Evolutionary conservation across 2,888 invertebrate species (phyloP).

Genomic region (Melanchra persicariae): DNA sequence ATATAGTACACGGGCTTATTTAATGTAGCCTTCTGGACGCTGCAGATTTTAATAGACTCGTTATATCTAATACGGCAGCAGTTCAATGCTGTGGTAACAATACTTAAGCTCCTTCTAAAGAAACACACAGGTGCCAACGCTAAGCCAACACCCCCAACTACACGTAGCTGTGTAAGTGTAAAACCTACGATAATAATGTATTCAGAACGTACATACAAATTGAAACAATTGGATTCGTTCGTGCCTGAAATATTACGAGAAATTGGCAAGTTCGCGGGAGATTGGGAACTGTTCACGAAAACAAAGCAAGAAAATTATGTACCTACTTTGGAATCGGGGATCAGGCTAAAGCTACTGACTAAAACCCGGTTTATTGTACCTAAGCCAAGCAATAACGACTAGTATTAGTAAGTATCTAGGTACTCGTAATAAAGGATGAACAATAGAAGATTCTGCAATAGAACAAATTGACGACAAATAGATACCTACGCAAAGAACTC

Average conservation of each 20-base stretch:
- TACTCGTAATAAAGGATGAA: not conserved
- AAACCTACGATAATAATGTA: conserved; percentile 66
- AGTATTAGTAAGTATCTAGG: not conserved
- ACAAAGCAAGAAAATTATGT: conserved; percentile 31
- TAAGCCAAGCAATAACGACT: not conserved
- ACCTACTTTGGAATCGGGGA: conserved; percentile 16
- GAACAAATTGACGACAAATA: not conserved
- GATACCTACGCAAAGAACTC: not conserved
- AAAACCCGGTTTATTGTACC: not conserved
- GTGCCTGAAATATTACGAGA: conserved; percentile 63
- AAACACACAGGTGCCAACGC: conserved; percentile 37
- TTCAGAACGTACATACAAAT: conserved; percentile 66
- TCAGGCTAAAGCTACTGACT: not conserved
- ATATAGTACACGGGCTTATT: not conserved
- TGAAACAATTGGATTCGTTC: conserved; percentile 68
- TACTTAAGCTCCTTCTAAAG: conserved; percentile 26
- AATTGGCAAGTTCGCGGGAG: conserved; percentile 50
- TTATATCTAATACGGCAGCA: not conserved
- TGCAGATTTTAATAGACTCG: not conserved
- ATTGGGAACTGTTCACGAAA: conserved; percentile 33
- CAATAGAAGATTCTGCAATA: not conserved
- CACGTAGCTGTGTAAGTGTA: conserved; percentile 9
- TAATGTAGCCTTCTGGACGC: too few relatives aligned
- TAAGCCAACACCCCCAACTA: conserved; percentile 20
- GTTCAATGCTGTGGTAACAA: not conserved